Percentiles rank a stretch among this genome's conserved stretches.
phyloP scores from a whole-genome alignment of 1,140 invertebrate species.

The Drepana arcuata region DNA sequence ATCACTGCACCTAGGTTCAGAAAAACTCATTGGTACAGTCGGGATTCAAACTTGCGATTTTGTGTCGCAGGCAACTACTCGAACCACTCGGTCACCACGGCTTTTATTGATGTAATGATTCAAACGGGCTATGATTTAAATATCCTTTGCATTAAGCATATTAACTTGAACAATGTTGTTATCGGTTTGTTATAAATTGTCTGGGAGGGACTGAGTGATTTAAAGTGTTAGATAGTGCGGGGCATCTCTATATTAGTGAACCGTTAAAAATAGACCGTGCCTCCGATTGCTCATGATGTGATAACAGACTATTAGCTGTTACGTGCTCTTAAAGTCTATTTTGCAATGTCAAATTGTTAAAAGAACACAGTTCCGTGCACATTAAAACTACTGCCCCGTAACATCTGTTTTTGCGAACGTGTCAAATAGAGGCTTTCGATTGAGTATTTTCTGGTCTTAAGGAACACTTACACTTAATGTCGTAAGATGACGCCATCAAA shows the following conservation, averaged over 20 bases:
- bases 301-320: not conserved
- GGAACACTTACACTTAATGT: not conserved
- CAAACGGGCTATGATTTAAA: conserved; percentile 26
- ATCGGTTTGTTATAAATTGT: conserved; percentile 25
- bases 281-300: conserved; percentile 1
- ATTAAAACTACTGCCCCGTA: too few relatives aligned
- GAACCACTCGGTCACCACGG: too few relatives aligned
- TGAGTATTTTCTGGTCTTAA: too few relatives aligned
- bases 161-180: conserved; percentile 31
- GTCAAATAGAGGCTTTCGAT: too few relatives aligned
- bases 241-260: conserved; percentile 2
- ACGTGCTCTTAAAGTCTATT: not conserved
- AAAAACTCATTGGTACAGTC: too few relatives aligned
- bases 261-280: conserved; percentile 2
- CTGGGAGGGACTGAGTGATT: conserved; percentile 18
- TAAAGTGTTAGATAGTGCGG: conserved; percentile 5
- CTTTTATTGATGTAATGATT: not conserved
- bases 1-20: too few relatives aligned
- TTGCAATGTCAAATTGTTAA: not conserved
- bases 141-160: conserved; percentile 24
- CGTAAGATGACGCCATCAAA: not conserved
- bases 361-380: not conserved
- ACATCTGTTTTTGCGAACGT: too few relatives aligned
- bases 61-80: too few relatives aligned
- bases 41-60: too few relatives aligned